Percentiles rank a stretch among this genome's conserved stretches.
Evolutionary conservation across 2,888 invertebrate genomes (phyloP).

Genomic region (Apoderus coryli): DNA sequence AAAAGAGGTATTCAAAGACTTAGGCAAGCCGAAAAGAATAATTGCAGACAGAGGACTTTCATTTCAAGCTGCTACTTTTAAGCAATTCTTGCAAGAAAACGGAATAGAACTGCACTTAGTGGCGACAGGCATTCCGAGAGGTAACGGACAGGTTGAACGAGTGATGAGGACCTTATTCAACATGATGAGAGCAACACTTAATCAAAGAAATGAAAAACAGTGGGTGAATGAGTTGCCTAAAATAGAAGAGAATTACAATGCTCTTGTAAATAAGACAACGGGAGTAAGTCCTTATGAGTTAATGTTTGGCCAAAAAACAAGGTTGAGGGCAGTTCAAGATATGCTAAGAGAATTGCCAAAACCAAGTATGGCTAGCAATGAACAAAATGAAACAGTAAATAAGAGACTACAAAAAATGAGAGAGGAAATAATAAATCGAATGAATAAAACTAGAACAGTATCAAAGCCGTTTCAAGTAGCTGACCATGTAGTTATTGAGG

Average conservation of each 20-base stretch:
- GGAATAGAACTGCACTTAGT: constrained; percentile 8
- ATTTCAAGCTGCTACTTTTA: constrained; percentile 6
- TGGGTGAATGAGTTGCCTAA: constrained; percentile 4
- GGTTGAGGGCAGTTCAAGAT: too few relatives aligned
- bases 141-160: constrained; percentile 6
- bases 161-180: constrained; percentile 6
- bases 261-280: too few relatives aligned
- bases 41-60: constrained; percentile 10
- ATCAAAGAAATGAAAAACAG: constrained; percentile 5
- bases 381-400: too few relatives aligned
- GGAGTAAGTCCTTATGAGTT: too few relatives aligned
- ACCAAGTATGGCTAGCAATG: too few relatives aligned
- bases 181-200: constrained; percentile 1
- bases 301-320: too few relatives aligned
- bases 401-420: background rate
- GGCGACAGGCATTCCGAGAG: constrained; percentile 4
- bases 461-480: constrained; percentile 5
- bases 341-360: too few relatives aligned
- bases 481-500: constrained; percentile 4
- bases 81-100: constrained; percentile 5
- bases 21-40: constrained; percentile 3
- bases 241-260: constrained; percentile 7
- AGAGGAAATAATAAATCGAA: constrained; percentile 4
- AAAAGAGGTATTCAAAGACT: background rate
- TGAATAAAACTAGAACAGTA: constrained; percentile 5